Conservation (phyloP, 2,797 vertebrate species). For the Xyrichtys novacula region DNA sequence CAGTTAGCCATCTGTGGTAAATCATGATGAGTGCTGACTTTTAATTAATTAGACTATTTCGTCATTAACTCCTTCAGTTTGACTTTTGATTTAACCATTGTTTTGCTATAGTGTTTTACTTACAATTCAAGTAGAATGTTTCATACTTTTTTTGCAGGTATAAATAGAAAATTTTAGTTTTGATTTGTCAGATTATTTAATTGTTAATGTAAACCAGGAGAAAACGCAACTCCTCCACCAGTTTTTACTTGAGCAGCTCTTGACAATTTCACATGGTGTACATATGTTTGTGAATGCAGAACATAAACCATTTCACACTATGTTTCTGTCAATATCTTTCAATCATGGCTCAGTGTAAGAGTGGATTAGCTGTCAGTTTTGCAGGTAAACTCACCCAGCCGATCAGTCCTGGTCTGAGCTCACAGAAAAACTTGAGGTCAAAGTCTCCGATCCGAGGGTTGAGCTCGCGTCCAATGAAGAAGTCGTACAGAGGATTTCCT, state of each 20-base stretch:
- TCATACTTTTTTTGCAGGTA: too few relatives aligned
- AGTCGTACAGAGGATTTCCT: conserved; percentile 92
- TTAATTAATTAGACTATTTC: conserved; percentile 7
- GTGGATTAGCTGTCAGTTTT: background rate
- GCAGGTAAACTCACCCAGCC: conserved; percentile 88
- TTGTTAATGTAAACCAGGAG: too few relatives aligned
- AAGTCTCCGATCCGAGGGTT: conserved; percentile 90
- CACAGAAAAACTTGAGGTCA: conserved; percentile 95
- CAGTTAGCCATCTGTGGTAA: conserved; percentile 3
- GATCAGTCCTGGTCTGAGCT: conserved; percentile 92
- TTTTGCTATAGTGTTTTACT: too few relatives aligned
- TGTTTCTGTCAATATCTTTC: background rate
- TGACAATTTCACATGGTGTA: background rate
- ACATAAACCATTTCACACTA: background rate
- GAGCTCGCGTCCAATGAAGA: conserved; percentile 93
- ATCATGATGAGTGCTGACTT: background rate
- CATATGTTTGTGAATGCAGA: rapidly evolving
- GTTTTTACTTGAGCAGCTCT: too few relatives aligned
- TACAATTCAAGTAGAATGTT: too few relatives aligned
- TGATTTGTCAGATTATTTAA: too few relatives aligned
- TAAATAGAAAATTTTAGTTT: too few relatives aligned
- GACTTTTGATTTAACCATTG: too few relatives aligned
- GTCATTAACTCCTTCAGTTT: too few relatives aligned
- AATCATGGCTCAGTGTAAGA: too few relatives aligned
- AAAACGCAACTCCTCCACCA: too few relatives aligned